A percentile compares a stretch with the other conserved stretches of the same genome.
These are phyloP conservation scores for Sparus aurata DNA, from an alignment of 2,797 vertebrate species.

Conservation along the genomic window DNA sequence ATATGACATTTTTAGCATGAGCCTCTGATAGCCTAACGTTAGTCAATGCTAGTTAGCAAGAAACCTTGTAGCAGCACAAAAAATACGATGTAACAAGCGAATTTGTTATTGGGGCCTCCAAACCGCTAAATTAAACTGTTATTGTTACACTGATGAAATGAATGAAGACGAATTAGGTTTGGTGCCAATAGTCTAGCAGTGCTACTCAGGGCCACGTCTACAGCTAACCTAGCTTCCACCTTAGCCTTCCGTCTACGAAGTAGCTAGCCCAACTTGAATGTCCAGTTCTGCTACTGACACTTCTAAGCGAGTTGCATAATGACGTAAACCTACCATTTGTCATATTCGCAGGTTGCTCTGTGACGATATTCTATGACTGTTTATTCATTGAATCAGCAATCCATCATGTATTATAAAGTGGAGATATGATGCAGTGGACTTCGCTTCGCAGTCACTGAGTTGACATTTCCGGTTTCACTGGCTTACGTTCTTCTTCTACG, in stretches of 20 bases:
- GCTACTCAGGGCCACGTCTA: slow-evolving; percentile 79
- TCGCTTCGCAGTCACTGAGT: slow-evolving; percentile 35
- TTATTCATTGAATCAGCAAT: slow-evolving; percentile 51
- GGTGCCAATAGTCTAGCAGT: neutral
- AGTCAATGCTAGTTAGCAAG: slow-evolving; percentile 37
- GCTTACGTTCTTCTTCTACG: slow-evolving; percentile 39
- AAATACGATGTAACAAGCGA: neutral
- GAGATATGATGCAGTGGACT: slow-evolving; percentile 6
- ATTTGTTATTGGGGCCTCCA: neutral
- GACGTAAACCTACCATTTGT: slow-evolving; percentile 83
- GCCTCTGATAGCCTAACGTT: neutral
- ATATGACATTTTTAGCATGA: slow-evolving; percentile 6
- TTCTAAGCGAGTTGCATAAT: neutral
- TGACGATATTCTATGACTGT: slow-evolving; percentile 31
- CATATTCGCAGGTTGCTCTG: slow-evolving; percentile 78
- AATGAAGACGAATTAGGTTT: neutral
- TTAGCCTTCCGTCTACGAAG: slow-evolving; percentile 46
- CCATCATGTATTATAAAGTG: slow-evolving; percentile 63
- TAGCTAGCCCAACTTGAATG: slow-evolving; percentile 34
- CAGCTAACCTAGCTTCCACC: slow-evolving; percentile 64
- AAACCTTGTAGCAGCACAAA: neutral
- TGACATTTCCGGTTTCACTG: slow-evolving; percentile 73
- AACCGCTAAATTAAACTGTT: accelerated
- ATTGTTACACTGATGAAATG: neutral
- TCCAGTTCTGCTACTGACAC: neutral